A percentile compares a stretch with the other conserved stretches of the same genome.
Evolutionary conservation across 2,888 invertebrate genomes (phyloP).

Genomic region (Idaea straminata): DNA sequence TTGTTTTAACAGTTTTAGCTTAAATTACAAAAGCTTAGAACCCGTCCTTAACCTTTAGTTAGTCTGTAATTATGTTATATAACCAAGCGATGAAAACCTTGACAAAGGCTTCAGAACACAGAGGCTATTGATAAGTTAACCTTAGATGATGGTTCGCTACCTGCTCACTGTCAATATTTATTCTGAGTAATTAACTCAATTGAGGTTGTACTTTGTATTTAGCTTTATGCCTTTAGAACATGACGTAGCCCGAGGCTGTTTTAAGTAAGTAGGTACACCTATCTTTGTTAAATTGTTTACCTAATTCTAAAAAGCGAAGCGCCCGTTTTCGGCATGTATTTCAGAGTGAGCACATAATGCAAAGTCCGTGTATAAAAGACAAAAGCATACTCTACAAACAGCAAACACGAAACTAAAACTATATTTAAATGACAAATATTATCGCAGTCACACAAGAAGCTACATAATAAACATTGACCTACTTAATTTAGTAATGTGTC

Average conservation of each 20-base stretch:
- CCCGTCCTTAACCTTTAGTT: not conserved
- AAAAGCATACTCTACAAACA: not conserved
- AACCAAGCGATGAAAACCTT: not conserved
- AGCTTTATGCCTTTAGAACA: too few relatives aligned
- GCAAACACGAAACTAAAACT: constrained; percentile 1
- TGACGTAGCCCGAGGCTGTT: not conserved
- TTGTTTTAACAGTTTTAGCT: constrained; percentile 12
- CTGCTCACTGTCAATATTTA: not conserved
- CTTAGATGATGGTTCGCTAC: too few relatives aligned
- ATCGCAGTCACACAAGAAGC: not conserved
- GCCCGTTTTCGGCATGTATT: not conserved
- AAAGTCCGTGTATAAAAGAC: not conserved
- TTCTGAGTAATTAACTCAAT: not conserved
- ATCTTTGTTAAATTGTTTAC: not conserved
- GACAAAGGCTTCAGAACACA: not conserved
- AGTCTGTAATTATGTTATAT: not conserved
- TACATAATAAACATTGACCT: constrained; percentile 11
- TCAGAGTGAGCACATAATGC: not conserved
- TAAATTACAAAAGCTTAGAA: constrained; percentile 16
- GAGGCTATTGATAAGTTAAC: too few relatives aligned
- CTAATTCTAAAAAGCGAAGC: not conserved
- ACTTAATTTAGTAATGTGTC: constrained; percentile 7
- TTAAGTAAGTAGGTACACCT: not conserved
- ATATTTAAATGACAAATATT: constrained; percentile 1
- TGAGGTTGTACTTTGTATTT: not conserved